Base-by-base conservation (phyloP, 1,140 invertebrate species). In the Saccostrea echinata region DNA sequence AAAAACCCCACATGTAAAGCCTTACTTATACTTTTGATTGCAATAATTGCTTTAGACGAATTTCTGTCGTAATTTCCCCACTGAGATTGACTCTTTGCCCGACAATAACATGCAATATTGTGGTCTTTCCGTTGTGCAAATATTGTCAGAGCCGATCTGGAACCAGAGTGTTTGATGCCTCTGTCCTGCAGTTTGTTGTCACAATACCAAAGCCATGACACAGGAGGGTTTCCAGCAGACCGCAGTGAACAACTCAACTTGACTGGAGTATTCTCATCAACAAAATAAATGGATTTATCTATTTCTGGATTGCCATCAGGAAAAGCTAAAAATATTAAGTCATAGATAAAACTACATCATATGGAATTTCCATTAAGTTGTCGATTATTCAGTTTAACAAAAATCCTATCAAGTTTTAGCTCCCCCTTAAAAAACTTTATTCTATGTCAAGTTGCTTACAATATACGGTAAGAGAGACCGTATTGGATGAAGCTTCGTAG, bases 41-140 rank as follows among this genome's bases (percentile, higher is more conserved):
- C 12, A 16, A 76, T 76, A 27, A 76, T 27, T 1, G 68, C 68
- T 18, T 76, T 33, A 30, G 68, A 76, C 2, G 68, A 76, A 33
- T 76, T 76, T 30, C 12, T 76, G 30, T 76, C 68, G 30, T 76
- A 76, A 12, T 27, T 76, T 27, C 68, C 68, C 68, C 68, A 76
- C 11, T 76, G 68, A 11, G 68, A 76, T 13, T 76, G 27, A 18
- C 68, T 76, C 11, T 30, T 76, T 33, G 68, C 68, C 27, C 68
- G 24, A 30, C 68, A 76, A 27, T 76, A 27, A 27, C 68, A 76
- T 18, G 68, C 68, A 24, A 27, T 18, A 16, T 76, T 76, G 68
- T 76, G 68, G 68, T 76, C 68, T 33, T 27, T 30, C 6, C 1
- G 27, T 30, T 76, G 24, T 76, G 68, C 68, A 33, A 76, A 33